Conservation (phyloP, 1,140 invertebrate species). For the Anagrus nilaparvatae region DNA sequence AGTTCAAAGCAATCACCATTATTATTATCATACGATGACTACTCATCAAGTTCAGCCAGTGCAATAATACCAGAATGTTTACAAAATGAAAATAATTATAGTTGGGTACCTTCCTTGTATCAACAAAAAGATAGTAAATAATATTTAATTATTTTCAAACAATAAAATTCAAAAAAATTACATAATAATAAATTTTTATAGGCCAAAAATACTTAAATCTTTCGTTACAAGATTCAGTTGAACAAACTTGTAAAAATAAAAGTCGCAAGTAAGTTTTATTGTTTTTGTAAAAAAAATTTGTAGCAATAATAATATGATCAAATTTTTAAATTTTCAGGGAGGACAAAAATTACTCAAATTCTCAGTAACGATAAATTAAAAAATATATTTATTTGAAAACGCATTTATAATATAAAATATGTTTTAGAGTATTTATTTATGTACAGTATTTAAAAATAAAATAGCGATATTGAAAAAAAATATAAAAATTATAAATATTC, state of each 20-base stretch:
- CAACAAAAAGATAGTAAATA: constrained; percentile 29
- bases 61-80: constrained; percentile 20
- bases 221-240: constrained; percentile 20
- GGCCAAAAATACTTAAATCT: constrained; percentile 21
- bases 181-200: constrained; percentile 11
- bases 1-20: constrained; percentile 19
- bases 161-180: constrained; percentile 3
- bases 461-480: too few relatives aligned
- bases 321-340: constrained; percentile 16
- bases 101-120: constrained; percentile 31
- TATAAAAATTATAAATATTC: too few relatives aligned
- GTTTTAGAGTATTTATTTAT: too few relatives aligned
- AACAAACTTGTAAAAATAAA: constrained; percentile 22
- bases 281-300: constrained; percentile 7
- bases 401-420: too few relatives aligned
- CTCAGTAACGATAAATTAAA: too few relatives aligned
- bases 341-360: constrained; percentile 18
- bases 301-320: background rate
- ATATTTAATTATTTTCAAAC: constrained; percentile 13
- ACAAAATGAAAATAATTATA: constrained; percentile 28
- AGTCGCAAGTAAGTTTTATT: constrained; percentile 26
- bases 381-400: too few relatives aligned
- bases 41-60: constrained; percentile 20
- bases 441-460: too few relatives aligned
- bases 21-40: constrained; percentile 20